These are phyloP conservation scores for Idris sp. DNA, from an alignment of 1,140 invertebrate species.

Conservation along the genomic window DNA sequence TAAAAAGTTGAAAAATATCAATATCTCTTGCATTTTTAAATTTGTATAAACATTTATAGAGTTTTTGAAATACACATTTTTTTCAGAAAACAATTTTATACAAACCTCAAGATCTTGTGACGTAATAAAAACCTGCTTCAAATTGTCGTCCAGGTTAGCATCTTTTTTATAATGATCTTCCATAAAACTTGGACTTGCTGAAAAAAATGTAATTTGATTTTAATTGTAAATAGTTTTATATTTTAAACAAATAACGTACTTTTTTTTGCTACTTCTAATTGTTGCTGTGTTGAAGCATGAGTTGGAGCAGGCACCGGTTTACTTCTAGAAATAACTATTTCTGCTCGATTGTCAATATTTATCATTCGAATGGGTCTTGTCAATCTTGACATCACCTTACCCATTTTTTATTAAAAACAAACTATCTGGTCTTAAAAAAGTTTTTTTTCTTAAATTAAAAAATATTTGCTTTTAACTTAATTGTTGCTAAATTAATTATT, in stretches of 20 bases:
- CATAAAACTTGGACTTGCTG: constrained; percentile 81
- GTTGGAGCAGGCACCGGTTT: constrained; percentile 84
- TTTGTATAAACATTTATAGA: no score
- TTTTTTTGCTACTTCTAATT: constrained; percentile 81
- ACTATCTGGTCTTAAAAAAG: no score
- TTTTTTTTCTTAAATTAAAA: no score
- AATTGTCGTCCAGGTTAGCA: constrained; percentile 78
- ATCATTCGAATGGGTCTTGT: constrained; percentile 80
- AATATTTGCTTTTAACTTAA: no score
- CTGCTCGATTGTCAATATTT: constrained; percentile 85
- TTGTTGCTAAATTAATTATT: no score
- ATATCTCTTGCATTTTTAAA: no score
- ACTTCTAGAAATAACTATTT: constrained; percentile 82
- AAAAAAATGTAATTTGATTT: no score
- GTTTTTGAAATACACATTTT: no score
- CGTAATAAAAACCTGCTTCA: constrained; percentile 85
- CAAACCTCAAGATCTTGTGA: constrained; percentile 77
- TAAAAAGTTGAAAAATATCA: no score
- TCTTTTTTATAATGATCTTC: constrained; percentile 81
- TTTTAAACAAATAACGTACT: constrained; percentile 75
- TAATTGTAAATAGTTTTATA: constrained; percentile 24
- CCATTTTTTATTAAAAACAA: no score
- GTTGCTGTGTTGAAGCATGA: constrained; percentile 79
- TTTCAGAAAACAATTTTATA: no score
- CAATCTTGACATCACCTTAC: no score